These are phyloP conservation scores for Drosophila nr. perissopoda DNA, from an alignment of 2,888 invertebrate species.

Conservation along the genomic window DNA sequence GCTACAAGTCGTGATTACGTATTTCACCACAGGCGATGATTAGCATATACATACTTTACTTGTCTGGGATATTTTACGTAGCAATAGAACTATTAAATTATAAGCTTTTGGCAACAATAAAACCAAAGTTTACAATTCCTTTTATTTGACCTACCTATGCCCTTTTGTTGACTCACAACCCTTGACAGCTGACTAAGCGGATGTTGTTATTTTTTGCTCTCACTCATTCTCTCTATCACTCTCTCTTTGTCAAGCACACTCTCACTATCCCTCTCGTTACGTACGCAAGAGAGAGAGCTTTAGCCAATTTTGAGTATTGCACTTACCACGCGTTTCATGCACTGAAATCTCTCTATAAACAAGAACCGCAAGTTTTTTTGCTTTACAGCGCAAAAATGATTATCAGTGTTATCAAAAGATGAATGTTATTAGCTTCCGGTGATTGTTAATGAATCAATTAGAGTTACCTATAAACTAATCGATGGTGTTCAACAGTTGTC, in stretches of 20 bases:
- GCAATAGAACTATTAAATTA: neutral
- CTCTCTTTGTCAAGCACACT: neutral
- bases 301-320: neutral
- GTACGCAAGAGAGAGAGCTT: conserved; percentile 11
- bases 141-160: conserved; percentile 2
- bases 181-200: neutral
- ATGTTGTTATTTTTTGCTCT: neutral
- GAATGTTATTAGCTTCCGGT: conserved; percentile 14
- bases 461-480: neutral
- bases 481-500: neutral
- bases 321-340: conserved; percentile 59
- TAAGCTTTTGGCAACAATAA: neutral
- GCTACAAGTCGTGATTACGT: conserved; percentile 17
- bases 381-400: conserved; percentile 26
- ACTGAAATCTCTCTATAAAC: conserved; percentile 52
- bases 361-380: conserved; percentile 33
- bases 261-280: neutral
- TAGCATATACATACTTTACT: neutral
- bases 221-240: neutral
- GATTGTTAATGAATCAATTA: conserved; percentile 11
- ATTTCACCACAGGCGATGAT: neutral
- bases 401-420: conserved; percentile 27
- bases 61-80: neutral
- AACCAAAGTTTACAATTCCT: neutral
- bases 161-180: conserved; percentile 10